Percentiles rank a stretch among this genome's conserved stretches.
phyloP scores from a whole-genome alignment of 1,140 invertebrate genomes.

The Plutomurus gul region DNA sequence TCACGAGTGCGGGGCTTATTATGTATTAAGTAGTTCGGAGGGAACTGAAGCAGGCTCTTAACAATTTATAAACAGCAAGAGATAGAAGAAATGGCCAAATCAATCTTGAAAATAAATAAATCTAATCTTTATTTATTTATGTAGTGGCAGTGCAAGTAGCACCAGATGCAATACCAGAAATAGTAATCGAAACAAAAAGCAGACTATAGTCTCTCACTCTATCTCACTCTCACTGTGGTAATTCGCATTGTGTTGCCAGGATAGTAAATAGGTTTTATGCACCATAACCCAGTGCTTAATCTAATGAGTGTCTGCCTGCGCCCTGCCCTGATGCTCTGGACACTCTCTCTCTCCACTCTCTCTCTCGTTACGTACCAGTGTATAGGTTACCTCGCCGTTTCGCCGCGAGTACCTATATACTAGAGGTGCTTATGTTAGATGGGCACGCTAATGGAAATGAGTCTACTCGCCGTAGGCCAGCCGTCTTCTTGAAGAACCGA shows the following conservation, averaged over 20 bases:
- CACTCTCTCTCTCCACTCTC: background rate
- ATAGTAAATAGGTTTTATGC: conserved; percentile 3
- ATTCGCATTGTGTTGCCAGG: background rate
- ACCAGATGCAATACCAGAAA: too few species aligned
- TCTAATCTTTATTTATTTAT: conserved; percentile 10
- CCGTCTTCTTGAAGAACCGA: too few species aligned
- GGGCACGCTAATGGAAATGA: background rate
- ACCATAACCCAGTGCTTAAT: conserved; percentile 1
- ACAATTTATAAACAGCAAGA: background rate
- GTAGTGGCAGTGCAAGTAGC: background rate
- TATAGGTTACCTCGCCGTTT: background rate
- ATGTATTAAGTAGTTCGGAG: too few species aligned
- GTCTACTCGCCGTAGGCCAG: background rate
- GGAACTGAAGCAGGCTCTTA: too few species aligned
- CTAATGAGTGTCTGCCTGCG: background rate
- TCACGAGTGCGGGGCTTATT: too few species aligned
- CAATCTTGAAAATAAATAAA: background rate
- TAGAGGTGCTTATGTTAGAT: background rate
- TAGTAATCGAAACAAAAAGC: too few species aligned
- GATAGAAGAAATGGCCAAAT: background rate
- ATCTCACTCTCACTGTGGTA: too few species aligned
- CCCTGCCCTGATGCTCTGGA: too few species aligned
- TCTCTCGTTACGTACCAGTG: background rate
- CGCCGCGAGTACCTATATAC: background rate
- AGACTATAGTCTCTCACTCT: too few species aligned